Evolutionary conservation across 2,113 vertebrate genomes (phyloP).

Genomic region (Pachyramphus minor): DNA sequence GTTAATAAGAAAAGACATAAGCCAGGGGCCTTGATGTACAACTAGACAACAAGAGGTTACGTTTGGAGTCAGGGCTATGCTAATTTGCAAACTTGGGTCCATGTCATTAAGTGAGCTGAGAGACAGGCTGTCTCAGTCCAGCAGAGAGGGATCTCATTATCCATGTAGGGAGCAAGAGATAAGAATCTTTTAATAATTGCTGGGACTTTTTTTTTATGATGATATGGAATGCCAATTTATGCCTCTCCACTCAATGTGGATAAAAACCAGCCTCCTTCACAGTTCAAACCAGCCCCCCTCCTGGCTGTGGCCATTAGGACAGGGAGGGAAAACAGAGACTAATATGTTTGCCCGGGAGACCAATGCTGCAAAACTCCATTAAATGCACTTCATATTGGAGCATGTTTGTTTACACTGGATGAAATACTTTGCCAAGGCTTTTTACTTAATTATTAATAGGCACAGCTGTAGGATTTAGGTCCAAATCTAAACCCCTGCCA

Average conservation of each 20-base stretch:
- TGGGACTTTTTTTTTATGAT: conserved; percentile 80
- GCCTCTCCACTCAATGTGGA: conserved; percentile 64
- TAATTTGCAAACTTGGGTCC: conserved; percentile 81
- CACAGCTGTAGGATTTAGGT: not conserved
- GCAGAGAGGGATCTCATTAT: conserved; percentile 84
- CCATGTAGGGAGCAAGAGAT: conserved; percentile 82
- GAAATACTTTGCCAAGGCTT: conserved; percentile 25
- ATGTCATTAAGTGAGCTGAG: conserved; percentile 83
- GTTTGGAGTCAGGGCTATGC: conserved; percentile 73
- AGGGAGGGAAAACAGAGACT: conserved; percentile 63
- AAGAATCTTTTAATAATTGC: conserved; percentile 87
- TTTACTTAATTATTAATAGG: conserved; percentile 40
- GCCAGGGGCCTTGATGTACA: conserved; percentile 80
- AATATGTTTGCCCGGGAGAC: conserved; percentile 68
- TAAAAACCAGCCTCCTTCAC: conserved; percentile 72
- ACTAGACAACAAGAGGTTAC: conserved; percentile 81
- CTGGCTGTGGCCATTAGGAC: conserved; percentile 74
- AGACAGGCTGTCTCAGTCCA: conserved; percentile 86
- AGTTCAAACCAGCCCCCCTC: conserved; percentile 58
- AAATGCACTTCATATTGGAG: conserved; percentile 39
- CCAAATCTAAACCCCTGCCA: not conserved
- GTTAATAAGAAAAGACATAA: conserved; percentile 83
- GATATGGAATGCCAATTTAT: conserved; percentile 83
- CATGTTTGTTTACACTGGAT: conserved; percentile 34
- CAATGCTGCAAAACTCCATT: conserved; percentile 54